Conservation (phyloP, 1,140 invertebrate genomes). For the Calliopsis andreniformis region DNA sequence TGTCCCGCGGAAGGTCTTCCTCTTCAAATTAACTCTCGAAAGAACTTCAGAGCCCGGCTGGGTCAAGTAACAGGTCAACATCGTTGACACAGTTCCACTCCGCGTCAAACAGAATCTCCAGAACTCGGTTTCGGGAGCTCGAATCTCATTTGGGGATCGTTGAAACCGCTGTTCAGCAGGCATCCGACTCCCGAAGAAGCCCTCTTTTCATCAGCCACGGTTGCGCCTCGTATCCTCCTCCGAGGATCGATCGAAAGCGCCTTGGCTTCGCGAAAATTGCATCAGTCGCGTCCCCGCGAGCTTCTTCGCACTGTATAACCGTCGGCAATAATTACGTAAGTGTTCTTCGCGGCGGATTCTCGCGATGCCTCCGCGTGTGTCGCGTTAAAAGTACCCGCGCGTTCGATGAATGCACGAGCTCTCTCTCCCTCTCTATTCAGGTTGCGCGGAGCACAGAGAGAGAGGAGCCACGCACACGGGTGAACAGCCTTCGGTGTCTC, state of each 20-base stretch:
- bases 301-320: constrained; percentile 30
- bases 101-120: constrained; percentile 7
- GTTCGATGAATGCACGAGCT: constrained; percentile 37
- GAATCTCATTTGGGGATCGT: no score
- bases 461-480: neutral
- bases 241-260: neutral
- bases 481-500: neutral
- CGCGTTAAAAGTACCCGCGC: constrained; percentile 38
- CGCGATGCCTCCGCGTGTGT: constrained; percentile 1
- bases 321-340: constrained; percentile 43
- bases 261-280: constrained; percentile 21
- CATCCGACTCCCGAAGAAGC: neutral
- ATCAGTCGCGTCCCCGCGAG: constrained; percentile 28
- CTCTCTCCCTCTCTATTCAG: constrained; percentile 31
- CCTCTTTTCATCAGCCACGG: neutral
- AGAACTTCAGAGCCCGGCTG: neutral
- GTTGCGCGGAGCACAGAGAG: neutral
- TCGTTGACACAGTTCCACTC: constrained; percentile 12
- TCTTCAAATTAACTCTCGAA: neutral
- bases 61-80: constrained; percentile 10
- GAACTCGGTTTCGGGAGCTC: no score
- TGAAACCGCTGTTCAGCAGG: neutral
- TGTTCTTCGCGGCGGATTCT: neutral
- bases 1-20: neutral
- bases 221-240: constrained; percentile 1